Evolutionary conservation across 2,113 vertebrate species (phyloP), one percentile per base, ranked within the genome.

Genomic region (Megaceryle torquata): DNA sequence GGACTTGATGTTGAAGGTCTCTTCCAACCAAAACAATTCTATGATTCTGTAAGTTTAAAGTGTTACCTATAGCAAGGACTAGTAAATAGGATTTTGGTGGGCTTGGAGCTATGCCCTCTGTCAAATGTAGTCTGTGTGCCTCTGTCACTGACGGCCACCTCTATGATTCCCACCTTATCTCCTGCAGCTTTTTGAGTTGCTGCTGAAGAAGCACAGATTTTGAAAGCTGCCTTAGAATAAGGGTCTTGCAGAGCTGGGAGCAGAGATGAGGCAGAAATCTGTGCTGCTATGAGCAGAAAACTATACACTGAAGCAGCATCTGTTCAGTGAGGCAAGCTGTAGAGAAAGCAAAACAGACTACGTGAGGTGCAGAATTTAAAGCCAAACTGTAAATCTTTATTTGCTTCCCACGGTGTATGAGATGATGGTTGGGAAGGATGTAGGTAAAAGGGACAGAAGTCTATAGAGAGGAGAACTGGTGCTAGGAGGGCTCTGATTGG

Each of bases 271-370:
- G 48, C 39, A 77, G 63, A 41, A 57, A 44, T 69, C 46, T 86
- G 28, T 59, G 70, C 35, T 71, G 5, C 24, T 57, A 0, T 48
- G 35, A 56, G 50, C 29, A 90, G 75, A 69, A 86, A 50, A 59
- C 11, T 0, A 0, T 28, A 24, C 21, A 3, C 16, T 44, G 28
- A 39, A 54, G 28, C 0, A 1, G 37, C 25, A 39, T 70, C 60
- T 83, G n/a, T 77, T 92, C 33, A 51, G 39, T 2, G 1, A 86
- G 25, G 46, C 7, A 74, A 33, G 33, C 51, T 48, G 15, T 37
- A 67, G n/a, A 43, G 80, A 29, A 51, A 56, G 14, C 11, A 33
- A 5, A 82, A 48, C 9, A 10, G 54, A 18, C 19, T 29, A 25
- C 1, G 1, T 61, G 43, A 63, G 10, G 46, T 61, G 21, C n/a